phyloP scores from a whole-genome alignment of 2,888 invertebrate genomes.

The Dasypogon diadema region DNA sequence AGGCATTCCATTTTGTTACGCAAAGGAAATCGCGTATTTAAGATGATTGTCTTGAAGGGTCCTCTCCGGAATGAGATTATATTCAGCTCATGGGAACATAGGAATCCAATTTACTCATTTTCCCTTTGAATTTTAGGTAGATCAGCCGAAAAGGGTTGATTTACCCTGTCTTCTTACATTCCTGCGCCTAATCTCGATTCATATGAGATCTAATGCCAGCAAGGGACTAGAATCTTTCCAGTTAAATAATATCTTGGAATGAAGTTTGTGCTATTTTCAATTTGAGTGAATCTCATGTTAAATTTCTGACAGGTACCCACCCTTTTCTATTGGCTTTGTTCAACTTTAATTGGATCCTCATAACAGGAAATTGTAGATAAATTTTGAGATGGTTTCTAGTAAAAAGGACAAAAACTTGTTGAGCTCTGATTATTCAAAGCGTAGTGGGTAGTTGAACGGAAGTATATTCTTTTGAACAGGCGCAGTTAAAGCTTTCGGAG shows the following conservation, averaged over 20 bases:
- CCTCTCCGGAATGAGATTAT: neutral
- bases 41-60: slow-evolving; percentile 5
- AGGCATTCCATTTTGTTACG: slow-evolving; percentile 4
- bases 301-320: neutral
- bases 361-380: neutral
- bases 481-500: no score
- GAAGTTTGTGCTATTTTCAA: neutral
- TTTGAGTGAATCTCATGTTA: neutral
- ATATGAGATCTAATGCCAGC: no score
- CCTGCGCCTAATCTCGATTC: neutral
- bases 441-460: no score
- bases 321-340: neutral
- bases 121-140: neutral
- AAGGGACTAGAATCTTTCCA: no score
- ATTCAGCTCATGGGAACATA: neutral
- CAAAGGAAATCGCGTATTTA: slow-evolving; percentile 21
- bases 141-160: neutral
- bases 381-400: neutral
- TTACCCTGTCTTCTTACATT: neutral
- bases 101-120: slow-evolving; percentile 9
- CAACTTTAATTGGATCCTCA: slow-evolving; percentile 7
- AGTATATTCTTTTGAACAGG: no score
- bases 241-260: no score
- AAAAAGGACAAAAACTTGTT: neutral
- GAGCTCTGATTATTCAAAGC: neutral